Base-by-base conservation (phyloP, 2,888 invertebrate genomes). In the Oscheius onirici region DNA sequence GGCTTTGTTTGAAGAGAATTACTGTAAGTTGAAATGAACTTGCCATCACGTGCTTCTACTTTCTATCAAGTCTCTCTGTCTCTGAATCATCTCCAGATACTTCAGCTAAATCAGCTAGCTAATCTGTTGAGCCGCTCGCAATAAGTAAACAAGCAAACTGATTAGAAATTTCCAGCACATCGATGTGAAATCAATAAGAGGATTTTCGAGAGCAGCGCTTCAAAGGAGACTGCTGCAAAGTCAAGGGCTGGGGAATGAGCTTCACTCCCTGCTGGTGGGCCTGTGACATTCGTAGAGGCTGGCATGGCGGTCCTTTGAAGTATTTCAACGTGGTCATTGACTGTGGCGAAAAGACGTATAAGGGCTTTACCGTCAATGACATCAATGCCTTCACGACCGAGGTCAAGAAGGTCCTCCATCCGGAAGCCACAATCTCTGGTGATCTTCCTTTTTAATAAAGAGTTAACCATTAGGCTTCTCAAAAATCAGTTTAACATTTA, bases 231-330 rank as follows among this genome's bases (percentile, higher is more conserved):
- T 43, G 52, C 17, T 26, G 17, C 22, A 66, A 61, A 20, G 54
- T 57, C 20, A 75, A 75, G 46, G 60, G 65, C 6, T 75, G 75
- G 75, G 75, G 75, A 34, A 72, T 70, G 72, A 68, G 71, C 8
- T 49, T 71, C 13, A 44, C 57, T 6, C 72, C 72, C 17, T 66
- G 66, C 10, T 75, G 75, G 75, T 75, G 75, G 75, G 75, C 72
- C 6, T 75, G 75, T 28, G 75, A 75, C 26, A 52, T 70, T 11
- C 43, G 52, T 40, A 17, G 63, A n/a, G 34, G 34, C 28, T 49
- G 46, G n/a, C 63, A 63, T 34, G 26, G 34, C 6, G 46, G 46
- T 13, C 46, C 44, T 15, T 8, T 15, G 11, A 46, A 24, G 10
- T 66, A 46, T 24, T 72, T 41, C 54, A 72, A 72, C 17, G 72